phyloP scores from a whole-genome alignment of 2,797 vertebrate species.

The Masticophis lateralis region DNA sequence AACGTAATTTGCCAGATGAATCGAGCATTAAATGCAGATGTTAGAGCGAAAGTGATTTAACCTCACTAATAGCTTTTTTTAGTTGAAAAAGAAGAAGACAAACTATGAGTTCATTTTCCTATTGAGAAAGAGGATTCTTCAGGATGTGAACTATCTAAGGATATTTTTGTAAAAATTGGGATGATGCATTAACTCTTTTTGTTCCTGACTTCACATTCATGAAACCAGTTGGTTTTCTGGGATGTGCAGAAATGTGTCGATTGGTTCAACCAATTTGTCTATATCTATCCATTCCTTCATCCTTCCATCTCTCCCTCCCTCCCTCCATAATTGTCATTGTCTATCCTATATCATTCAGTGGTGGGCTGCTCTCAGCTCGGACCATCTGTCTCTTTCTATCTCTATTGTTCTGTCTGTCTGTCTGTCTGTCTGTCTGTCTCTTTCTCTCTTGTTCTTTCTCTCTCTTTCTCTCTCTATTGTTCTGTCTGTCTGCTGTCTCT shows the following conservation, averaged over 20 bases:
- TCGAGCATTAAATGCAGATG: background rate
- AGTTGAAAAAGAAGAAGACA: background rate
- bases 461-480: too few relatives aligned
- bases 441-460: too few relatives aligned
- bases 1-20: background rate
- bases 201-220: background rate
- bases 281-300: background rate
- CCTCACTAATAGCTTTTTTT: background rate
- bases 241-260: background rate
- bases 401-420: background rate
- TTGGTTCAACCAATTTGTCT: background rate
- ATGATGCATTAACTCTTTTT: background rate
- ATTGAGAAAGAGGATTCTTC: background rate
- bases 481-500: background rate
- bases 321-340: background rate
- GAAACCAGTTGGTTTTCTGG: background rate
- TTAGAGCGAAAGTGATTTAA: background rate
- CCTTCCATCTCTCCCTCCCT: background rate
- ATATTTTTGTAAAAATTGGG: background rate
- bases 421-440: background rate
- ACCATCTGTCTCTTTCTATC: too few relatives aligned
- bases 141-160: background rate
- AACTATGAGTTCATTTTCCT: background rate
- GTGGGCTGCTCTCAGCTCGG: too few relatives aligned
- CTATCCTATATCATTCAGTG: too few relatives aligned